Conservation (phyloP, 2,888 invertebrate species). For the Cynaeus angustus region DNA sequence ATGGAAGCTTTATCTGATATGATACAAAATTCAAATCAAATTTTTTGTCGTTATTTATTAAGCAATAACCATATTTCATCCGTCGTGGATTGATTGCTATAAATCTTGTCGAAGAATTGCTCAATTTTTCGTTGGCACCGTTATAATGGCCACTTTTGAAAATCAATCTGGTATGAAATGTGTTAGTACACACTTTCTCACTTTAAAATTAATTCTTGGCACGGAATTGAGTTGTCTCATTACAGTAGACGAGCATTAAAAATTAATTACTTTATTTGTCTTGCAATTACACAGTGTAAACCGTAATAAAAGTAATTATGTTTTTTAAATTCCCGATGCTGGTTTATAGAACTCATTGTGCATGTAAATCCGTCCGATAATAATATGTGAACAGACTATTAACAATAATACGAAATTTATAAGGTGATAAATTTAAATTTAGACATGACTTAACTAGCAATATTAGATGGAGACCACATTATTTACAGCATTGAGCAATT, state of each 20-base stretch:
- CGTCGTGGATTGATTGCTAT: slow-evolving; percentile 34
- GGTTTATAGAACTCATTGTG: slow-evolving; percentile 35
- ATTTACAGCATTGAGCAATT: slow-evolving; percentile 40
- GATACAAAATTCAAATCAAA: slow-evolving; percentile 43
- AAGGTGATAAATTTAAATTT: slow-evolving; percentile 43
- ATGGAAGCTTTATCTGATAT: slow-evolving; percentile 44
- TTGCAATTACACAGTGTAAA: slow-evolving; percentile 9
- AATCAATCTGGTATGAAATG: neutral
- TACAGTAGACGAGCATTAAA: slow-evolving; percentile 6
- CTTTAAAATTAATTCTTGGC: neutral
- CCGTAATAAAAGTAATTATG: slow-evolving; percentile 21
- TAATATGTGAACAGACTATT: slow-evolving; percentile 41
- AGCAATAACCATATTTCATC: slow-evolving; percentile 38
- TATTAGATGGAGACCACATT: slow-evolving; percentile 32
- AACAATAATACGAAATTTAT: slow-evolving; percentile 40
- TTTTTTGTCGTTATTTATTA: slow-evolving; percentile 39
- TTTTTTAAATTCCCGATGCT: slow-evolving; percentile 12
- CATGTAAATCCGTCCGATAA: slow-evolving; percentile 37
- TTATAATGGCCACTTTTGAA: neutral
- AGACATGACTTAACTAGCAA: slow-evolving; percentile 37
- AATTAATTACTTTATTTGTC: slow-evolving; percentile 23
- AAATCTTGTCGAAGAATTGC: slow-evolving; percentile 24
- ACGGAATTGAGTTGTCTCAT: slow-evolving; percentile 6
- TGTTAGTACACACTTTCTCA: neutral
- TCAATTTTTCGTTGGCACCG: slow-evolving; percentile 10